Percentiles rank a stretch among this genome's conserved stretches.
These are phyloP conservation scores for Bedellia somnulentella DNA, from an alignment of 2,888 invertebrate species.

Conservation along the genomic window DNA sequence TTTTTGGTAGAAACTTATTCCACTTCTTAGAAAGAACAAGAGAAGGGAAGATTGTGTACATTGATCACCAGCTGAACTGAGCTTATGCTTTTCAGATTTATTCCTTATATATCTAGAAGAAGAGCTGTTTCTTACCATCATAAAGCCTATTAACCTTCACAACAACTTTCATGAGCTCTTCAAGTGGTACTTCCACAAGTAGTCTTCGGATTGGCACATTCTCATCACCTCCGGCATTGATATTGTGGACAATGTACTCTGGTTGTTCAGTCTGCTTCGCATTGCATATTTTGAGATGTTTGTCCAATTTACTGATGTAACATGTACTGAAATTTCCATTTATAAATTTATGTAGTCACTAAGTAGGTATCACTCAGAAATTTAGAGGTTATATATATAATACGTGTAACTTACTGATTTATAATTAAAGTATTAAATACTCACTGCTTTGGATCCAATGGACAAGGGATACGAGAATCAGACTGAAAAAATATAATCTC, in stretches of 20 bases:
- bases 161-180: slow-evolving; percentile 24
- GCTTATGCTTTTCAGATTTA: too few species aligned
- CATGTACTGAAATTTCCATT: slow-evolving; percentile 59
- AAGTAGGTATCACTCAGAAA: slow-evolving; percentile 5
- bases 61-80: too few species aligned
- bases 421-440: too few species aligned
- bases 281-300: slow-evolving; percentile 75
- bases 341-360: neutral
- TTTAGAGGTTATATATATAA: too few species aligned
- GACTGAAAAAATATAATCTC: slow-evolving; percentile 21
- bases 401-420: too few species aligned
- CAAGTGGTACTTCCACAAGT: slow-evolving; percentile 25
- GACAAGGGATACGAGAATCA: slow-evolving; percentile 66
- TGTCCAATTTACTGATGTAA: slow-evolving; percentile 66
- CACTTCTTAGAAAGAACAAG: too few species aligned
- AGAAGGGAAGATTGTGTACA: too few species aligned
- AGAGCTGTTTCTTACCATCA: slow-evolving; percentile 45
- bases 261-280: slow-evolving; percentile 55
- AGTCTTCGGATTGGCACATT: slow-evolving; percentile 18
- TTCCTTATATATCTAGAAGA: too few species aligned
- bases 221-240: too few species aligned
- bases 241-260: slow-evolving; percentile 59
- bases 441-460: slow-evolving; percentile 74
- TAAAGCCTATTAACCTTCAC: slow-evolving; percentile 38
- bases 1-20: too few species aligned